A percentile compares a stretch with the other conserved stretches of the same genome.
Evolutionary conservation across 1,140 invertebrate species (phyloP).

Genomic region (Calephelis nemesis): DNA sequence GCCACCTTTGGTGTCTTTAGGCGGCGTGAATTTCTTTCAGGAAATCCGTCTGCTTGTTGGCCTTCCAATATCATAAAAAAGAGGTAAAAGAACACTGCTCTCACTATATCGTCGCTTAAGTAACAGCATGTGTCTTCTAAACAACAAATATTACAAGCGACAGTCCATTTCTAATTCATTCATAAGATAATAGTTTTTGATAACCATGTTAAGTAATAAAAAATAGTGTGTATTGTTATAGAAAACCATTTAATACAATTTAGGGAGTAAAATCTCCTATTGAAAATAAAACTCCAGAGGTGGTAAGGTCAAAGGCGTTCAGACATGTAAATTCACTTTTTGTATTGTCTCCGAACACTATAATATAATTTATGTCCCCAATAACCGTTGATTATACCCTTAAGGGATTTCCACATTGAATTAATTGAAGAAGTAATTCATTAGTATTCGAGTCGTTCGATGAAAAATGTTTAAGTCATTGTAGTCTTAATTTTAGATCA

Average conservation of each 20-base stretch:
- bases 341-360: background rate
- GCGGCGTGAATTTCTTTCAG: too few species aligned
- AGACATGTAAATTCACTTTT: background rate
- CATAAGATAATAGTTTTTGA: background rate
- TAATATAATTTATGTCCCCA: background rate
- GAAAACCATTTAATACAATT: background rate
- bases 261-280: background rate
- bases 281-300: constrained; percentile 1
- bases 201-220: background rate
- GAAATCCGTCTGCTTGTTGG: too few species aligned
- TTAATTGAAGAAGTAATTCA: background rate
- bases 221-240: background rate
- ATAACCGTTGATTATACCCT: background rate
- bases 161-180: background rate
- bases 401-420: background rate
- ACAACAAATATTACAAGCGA: background rate
- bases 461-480: background rate
- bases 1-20: too few species aligned
- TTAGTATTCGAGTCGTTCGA: background rate
- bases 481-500: background rate
- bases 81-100: too few species aligned
- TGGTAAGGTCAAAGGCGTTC: background rate
- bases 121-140: background rate
- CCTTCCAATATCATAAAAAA: too few species aligned
- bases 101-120: too few species aligned